Base-by-base conservation (phyloP, 2,113 vertebrate genomes). In the Pleuronectes platessa region DNA sequence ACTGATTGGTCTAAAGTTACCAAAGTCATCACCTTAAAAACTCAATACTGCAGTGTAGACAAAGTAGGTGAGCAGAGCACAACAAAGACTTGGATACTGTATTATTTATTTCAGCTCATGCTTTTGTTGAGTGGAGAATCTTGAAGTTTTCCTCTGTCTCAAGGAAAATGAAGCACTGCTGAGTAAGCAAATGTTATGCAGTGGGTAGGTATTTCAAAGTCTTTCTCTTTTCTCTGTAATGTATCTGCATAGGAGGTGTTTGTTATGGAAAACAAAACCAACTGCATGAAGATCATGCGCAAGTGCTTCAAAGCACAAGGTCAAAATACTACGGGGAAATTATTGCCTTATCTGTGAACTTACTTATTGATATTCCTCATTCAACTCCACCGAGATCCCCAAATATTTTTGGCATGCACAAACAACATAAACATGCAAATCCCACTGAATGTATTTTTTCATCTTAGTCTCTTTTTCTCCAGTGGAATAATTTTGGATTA, bases 141-240 rank as follows among this genome's bases (percentile, higher is more conserved):
- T 83, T 83, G 75, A 91, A 87, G 86, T 83, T 88, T 77, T 42
- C 76, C 68, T 84, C 83, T 76, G 76, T 88, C 88, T 84, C 82
- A 90, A 87, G 85, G 71, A 89, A 92, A 90, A 86, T 68, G 77
- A 86, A 91, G 84, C 82, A 61, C 70, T 88, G 93, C 92, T 92
- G 89, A 90, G 90, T 93, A 92, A 93, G 92, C 92, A 92, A 90
- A 94, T 90, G 86, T 70, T 66, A 87, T 89, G 89, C 91, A 90
- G 79, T 63, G 69, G 81, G 81, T 79, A 86, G 83, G 83, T 81
- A 74, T 91, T 90, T 94, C 89, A 93, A 91, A 90, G 88, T 89
- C 90, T 71, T 87, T 88, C 78, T 45, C 54, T 86, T 77, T 78
- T 68, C 86, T 91, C 78, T 91, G 80, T 88, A 89, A 90, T 81